These are phyloP conservation scores for Lasioglossum figueresi DNA, from an alignment of 2,888 invertebrate species.

Conservation along the genomic window DNA sequence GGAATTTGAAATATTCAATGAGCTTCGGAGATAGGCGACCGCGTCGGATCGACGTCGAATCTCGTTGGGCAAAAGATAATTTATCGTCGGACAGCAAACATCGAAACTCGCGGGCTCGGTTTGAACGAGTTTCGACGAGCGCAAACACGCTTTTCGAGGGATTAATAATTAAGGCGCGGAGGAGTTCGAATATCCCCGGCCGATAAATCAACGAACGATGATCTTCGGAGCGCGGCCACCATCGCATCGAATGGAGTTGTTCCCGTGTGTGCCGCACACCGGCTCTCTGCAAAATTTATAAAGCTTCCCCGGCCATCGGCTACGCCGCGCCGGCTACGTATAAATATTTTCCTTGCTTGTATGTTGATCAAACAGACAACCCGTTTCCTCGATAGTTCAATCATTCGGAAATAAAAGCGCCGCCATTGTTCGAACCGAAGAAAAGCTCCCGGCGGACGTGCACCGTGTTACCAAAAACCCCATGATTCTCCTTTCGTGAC, in stretches of 20 bases:
- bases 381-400: constrained; percentile 5
- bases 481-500: neutral
- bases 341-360: constrained; percentile 30
- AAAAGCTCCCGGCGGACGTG: neutral
- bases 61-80: constrained; percentile 63
- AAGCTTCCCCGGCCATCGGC: neutral
- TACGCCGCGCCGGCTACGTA: neutral
- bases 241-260: neutral
- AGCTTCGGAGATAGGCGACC: constrained; percentile 44
- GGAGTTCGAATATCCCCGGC: constrained; percentile 16
- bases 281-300: constrained; percentile 11
- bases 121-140: neutral
- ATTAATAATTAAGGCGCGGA: constrained; percentile 47
- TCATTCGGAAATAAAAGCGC: constrained; percentile 10
- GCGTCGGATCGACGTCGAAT: constrained; percentile 34
- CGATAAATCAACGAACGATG: constrained; percentile 39
- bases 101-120: constrained; percentile 28
- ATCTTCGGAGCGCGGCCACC: neutral
- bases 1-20: constrained; percentile 65
- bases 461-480: neutral
- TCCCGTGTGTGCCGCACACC: neutral
- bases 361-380: constrained; percentile 1
- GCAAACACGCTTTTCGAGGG: constrained; percentile 31
- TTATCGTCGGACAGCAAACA: constrained; percentile 54
- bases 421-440: neutral